Percentiles rank a stretch among this genome's conserved stretches.
phyloP scores from a whole-genome alignment of 1,140 invertebrate genomes.

The Drosophila pandora region DNA sequence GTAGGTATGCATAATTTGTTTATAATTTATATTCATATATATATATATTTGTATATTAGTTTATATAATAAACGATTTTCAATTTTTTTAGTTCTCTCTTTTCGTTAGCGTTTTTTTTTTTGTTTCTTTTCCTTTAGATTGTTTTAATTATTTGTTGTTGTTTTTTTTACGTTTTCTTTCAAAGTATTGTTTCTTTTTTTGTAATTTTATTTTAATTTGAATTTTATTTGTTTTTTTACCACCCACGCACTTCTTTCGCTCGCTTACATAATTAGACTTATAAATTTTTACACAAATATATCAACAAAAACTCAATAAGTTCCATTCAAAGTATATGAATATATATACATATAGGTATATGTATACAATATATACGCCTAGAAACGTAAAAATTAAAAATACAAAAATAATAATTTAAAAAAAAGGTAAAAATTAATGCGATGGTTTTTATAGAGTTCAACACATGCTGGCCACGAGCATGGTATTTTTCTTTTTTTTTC shows the following conservation, averaged over 20 bases:
- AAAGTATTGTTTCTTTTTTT: conserved; percentile 1
- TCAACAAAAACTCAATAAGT: conserved; percentile 75
- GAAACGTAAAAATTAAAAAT: conserved; percentile 63
- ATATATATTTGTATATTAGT: conserved; percentile 65
- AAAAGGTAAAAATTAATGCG: conserved; percentile 79
- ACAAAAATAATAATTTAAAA: conserved; percentile 77
- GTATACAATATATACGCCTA: conserved; percentile 32
- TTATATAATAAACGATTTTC: conserved; percentile 80
- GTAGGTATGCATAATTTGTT: conserved; percentile 53
- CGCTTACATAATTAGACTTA: conserved; percentile 51
- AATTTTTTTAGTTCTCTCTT: conserved; percentile 44
- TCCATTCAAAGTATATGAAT: conserved; percentile 52
- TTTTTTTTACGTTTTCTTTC: conserved; percentile 7
- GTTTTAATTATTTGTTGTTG: conserved; percentile 37
- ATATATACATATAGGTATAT: conserved; percentile 13
- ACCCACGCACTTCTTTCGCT: conserved; percentile 21
- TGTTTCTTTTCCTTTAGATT: conserved; percentile 32
- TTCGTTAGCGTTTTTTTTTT: conserved; percentile 23
- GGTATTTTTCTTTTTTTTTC: neutral
- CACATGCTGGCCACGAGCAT: conserved; percentile 15
- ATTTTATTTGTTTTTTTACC: conserved; percentile 21
- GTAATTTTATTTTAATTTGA: neutral
- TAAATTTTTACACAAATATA: conserved; percentile 61
- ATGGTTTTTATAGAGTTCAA: conserved; percentile 82
- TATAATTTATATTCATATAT: conserved; percentile 59